phyloP scores from a whole-genome alignment of 1,140 invertebrate species.

The Cydia pomonella region DNA sequence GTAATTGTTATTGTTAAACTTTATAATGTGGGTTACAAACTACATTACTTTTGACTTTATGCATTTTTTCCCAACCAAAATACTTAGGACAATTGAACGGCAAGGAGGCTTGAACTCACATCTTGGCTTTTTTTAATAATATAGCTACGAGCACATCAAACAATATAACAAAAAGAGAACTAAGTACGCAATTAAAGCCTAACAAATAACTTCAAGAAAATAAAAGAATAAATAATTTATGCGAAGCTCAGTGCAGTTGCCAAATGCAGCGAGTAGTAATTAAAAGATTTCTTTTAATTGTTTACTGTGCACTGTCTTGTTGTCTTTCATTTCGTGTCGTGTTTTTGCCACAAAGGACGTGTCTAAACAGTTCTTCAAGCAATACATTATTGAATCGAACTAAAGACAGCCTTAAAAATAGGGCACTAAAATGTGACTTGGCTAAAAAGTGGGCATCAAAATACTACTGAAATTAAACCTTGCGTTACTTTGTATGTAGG shows the following conservation, averaged over 20 bases:
- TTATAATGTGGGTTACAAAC: no score
- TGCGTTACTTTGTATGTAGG: no score
- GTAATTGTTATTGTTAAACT: no score
- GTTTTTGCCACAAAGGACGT: neutral
- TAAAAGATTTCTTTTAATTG: slow-evolving; percentile 29
- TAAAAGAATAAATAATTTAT: slow-evolving; percentile 10
- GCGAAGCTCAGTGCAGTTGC: neutral
- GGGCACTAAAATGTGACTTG: no score
- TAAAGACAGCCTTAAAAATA: neutral
- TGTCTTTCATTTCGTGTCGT: slow-evolving; percentile 5
- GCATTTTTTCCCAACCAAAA: no score
- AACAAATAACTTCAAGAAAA: neutral
- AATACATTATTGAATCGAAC: neutral
- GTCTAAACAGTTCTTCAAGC: neutral
- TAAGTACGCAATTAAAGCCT: neutral
- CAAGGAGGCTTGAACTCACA: no score
- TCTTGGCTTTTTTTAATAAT: no score
- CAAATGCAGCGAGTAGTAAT: slow-evolving; percentile 16
- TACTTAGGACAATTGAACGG: no score
- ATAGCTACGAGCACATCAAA: neutral
- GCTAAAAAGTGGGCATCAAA: no score
- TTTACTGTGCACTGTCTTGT: slow-evolving; percentile 28
- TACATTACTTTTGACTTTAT: no score
- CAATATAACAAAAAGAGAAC: neutral
- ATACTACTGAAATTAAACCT: no score